Base-by-base conservation (phyloP, 2,797 vertebrate species). In the Danio jaintianensis region DNA sequence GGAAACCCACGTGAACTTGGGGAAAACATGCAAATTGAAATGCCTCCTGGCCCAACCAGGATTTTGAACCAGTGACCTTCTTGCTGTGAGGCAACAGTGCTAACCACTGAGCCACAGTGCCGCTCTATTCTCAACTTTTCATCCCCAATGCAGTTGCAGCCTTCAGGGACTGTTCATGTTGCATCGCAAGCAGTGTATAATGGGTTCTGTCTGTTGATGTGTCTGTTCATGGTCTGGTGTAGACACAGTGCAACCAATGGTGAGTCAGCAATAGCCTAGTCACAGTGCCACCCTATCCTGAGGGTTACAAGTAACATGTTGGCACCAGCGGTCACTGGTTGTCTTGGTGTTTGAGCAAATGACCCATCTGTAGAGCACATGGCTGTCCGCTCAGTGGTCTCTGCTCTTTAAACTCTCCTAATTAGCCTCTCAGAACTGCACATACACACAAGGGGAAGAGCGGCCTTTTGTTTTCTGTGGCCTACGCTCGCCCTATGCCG, bases 401-500 rank as follows among this genome's bases (percentile, higher is more conserved):
- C 86, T 87, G 88, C 89, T 91, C 89, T 89, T 88, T 87, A 89
- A 84, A 90, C 89, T 87, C 87, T 91, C 84, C 90, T 93, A 90
- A 92, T 94, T 93, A 94, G 91, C 88, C 91, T 85, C 91, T 90
- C 90, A 89, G 85, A 80, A 82, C 89, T 89, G 55, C 64, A 68
- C 72, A 67, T 71, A 67, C 68, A 76, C 67, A 78, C 53, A 75
- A 62, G 72, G 75, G 87, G 89, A 91, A 90, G 88, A 88, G 89
- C 87, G 22, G 90, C 81, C 91, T 93, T 92, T 92, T 91, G 91
- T 92, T 91, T 92, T 91, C 89, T 83, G 84, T 87, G 86, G 91
- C 91, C 86, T 89, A 91, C 86, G 82, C 86, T 85, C 62, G 13
- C 36, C 83, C 81, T 85, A 58, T 12, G 58, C 88, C 82, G 86